Evolutionary conservation across 2,888 invertebrate genomes (phyloP).

Genomic region (Cataglyphis livida): DNA sequence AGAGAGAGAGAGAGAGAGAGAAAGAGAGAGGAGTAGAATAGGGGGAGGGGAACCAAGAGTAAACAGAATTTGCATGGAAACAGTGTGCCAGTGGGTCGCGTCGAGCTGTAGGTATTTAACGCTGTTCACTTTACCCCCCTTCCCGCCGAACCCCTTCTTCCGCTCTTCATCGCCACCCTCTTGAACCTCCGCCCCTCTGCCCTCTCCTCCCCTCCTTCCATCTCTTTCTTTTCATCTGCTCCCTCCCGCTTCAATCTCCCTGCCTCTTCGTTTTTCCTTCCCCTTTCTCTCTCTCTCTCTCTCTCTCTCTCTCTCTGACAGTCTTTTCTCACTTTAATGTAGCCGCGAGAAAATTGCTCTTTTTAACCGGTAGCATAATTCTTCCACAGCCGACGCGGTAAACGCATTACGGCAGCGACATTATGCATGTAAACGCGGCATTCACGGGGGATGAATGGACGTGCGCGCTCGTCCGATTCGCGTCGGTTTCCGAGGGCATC

Average conservation of each 20-base stretch:
- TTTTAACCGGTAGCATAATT: slow-evolving; percentile 79
- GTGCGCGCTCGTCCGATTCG: slow-evolving; percentile 70
- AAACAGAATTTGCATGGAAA: slow-evolving; percentile 85
- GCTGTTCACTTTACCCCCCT: slow-evolving; percentile 69
- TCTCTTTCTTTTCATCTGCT: slow-evolving; percentile 21
- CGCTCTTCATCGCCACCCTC: slow-evolving; percentile 54
- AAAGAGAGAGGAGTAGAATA: slow-evolving; percentile 29
- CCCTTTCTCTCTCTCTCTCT: background rate
- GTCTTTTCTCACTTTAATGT: slow-evolving; percentile 45
- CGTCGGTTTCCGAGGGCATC: slow-evolving; percentile 44
- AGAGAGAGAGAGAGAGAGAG: background rate
- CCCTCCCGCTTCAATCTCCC: slow-evolving; percentile 21
- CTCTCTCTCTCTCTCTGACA: background rate
- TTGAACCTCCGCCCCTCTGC: slow-evolving; percentile 53
- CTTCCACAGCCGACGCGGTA: slow-evolving; percentile 76
- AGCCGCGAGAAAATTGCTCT: slow-evolving; percentile 74
- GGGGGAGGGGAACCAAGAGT: slow-evolving; percentile 76
- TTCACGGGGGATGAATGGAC: slow-evolving; percentile 78
- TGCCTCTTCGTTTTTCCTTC: slow-evolving; percentile 9
- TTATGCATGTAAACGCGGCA: slow-evolving; percentile 79
- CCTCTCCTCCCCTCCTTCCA: background rate
- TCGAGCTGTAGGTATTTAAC: slow-evolving; percentile 78
- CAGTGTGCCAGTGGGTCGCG: slow-evolving; percentile 85
- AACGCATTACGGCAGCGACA: slow-evolving; percentile 77
- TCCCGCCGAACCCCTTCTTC: slow-evolving; percentile 43